Evolutionary conservation across 2,113 vertebrate genomes (phyloP), one percentile per base, ranked within the genome.

Genomic region (Austrofundulus limnaeus): DNA sequence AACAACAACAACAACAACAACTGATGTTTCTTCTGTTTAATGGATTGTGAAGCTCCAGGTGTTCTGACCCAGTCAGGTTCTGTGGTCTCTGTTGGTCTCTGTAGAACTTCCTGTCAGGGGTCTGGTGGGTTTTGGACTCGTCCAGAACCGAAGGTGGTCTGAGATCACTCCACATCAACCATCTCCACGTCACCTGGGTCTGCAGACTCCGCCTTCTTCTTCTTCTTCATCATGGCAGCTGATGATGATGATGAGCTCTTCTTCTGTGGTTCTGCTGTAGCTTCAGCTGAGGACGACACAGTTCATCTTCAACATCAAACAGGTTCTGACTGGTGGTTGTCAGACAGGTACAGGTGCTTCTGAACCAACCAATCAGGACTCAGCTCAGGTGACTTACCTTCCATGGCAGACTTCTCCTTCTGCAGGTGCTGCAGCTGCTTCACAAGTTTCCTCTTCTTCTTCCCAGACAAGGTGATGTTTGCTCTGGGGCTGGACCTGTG

Each of bases 401-500:
- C 91, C 91, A 92, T 90, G 0, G 31, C 0, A 0, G 56, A 52
- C 52, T 92, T 93, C 68, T 94, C 94, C 58, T 84, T 87, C 60
- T 93, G 75, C 67, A 92, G 74, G 62, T 94, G 88, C 4, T 83
- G 88, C 17, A 96, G 86, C 78, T 95, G 95, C 63, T 96, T 95
- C 4, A 94, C 78, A 64, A 96, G 81, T 43, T 96, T 96, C 9
- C 90, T 77, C 21, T 70, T 93, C 83, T 96, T 96, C 87, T 96
- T 96, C 17, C 94, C 95, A 0, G 95, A 96, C 8, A 96, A 89
- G 0, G 94, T 94, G 78, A 96, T 95, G 79, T 95, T 95, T 1
- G 94, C 92, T 21, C 94, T 80, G 0, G 92, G 53, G 19, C 92
- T 96, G 38, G 94, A 92, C 47, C 94, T 96, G 78, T 13, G 34